A percentile compares a stretch with the other conserved stretches of the same genome.
These are phyloP conservation scores for Megalurothrips usitatus DNA, from an alignment of 2,888 invertebrate genomes.

Conservation along the genomic window DNA sequence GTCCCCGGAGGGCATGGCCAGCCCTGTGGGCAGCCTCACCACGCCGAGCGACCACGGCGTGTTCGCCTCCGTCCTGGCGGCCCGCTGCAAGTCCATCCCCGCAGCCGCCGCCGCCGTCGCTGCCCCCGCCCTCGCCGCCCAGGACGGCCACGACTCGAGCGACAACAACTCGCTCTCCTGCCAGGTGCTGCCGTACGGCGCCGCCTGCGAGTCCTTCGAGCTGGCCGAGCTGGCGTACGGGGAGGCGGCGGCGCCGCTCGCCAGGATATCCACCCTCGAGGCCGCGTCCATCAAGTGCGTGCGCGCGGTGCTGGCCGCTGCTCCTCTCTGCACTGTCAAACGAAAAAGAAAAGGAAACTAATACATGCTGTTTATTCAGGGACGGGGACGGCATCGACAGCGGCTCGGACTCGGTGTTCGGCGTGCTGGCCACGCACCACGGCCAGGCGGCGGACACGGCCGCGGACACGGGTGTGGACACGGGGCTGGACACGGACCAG, in stretches of 20 bases:
- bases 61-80: not conserved
- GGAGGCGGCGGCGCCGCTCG: not conserved
- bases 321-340: not conserved
- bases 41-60: not conserved
- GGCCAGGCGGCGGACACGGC: constrained; percentile 14
- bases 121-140: not conserved
- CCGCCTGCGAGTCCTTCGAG: constrained; percentile 18
- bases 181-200: constrained; percentile 5
- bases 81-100: not conserved
- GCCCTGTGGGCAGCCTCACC: not conserved
- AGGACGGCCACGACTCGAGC: not conserved
- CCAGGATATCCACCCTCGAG: constrained; percentile 18
- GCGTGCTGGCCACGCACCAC: not conserved
- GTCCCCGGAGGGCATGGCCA: not conserved
- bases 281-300: not conserved
- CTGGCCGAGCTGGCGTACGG: constrained; percentile 14
- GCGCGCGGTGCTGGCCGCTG: not conserved
- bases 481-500: constrained; percentile 16
- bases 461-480: constrained; percentile 13
- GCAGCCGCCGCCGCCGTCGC: not conserved
- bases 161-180: not conserved
- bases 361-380: constrained; percentile 5
- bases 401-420: constrained; percentile 13
- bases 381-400: not conserved
- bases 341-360: no score